Percentiles rank a stretch among this genome's conserved stretches.
phyloP scores from a whole-genome alignment of 2,113 vertebrate species.

The Coregonus clupeaformis region DNA sequence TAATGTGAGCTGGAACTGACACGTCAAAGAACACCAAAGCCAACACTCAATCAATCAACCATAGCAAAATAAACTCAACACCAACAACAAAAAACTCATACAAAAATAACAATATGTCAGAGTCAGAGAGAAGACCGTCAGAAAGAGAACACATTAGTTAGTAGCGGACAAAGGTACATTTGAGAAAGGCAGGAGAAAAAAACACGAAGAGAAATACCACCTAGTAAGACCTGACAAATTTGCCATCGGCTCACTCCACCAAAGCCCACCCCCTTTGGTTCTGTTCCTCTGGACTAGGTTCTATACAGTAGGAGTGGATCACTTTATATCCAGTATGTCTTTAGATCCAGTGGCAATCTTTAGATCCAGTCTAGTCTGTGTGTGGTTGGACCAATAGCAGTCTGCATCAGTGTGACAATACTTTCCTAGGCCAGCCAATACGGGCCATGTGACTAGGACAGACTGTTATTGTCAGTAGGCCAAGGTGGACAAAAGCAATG shows the following conservation, averaged over 20 bases:
- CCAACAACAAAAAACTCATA: conserved; percentile 29
- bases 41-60: conserved; percentile 78
- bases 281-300: conserved; percentile 22
- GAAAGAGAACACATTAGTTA: conserved; percentile 63
- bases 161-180: conserved; percentile 51
- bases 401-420: conserved; percentile 61
- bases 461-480: conserved; percentile 54
- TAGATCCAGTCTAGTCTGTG: neutral
- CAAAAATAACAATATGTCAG: conserved; percentile 22
- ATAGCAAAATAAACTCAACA: conserved; percentile 38
- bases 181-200: conserved; percentile 55
- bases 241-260: conserved; percentile 32
- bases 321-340: conserved; percentile 3
- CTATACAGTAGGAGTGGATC: conserved; percentile 9
- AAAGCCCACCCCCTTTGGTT: conserved; percentile 19
- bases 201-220: conserved; percentile 12
- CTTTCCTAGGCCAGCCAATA: conserved; percentile 47
- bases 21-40: conserved; percentile 82
- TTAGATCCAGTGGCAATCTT: too few species aligned
- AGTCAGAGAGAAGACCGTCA: conserved; percentile 53
- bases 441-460: conserved; percentile 43
- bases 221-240: conserved; percentile 52
- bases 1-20: conserved; percentile 74
- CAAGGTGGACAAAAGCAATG: conserved; percentile 54
- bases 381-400: conserved; percentile 51